A percentile compares a stretch with the other conserved stretches of the same genome.
Evolutionary conservation across 2,888 invertebrate species (phyloP).

Genomic region (Diachrysia chrysitis): DNA sequence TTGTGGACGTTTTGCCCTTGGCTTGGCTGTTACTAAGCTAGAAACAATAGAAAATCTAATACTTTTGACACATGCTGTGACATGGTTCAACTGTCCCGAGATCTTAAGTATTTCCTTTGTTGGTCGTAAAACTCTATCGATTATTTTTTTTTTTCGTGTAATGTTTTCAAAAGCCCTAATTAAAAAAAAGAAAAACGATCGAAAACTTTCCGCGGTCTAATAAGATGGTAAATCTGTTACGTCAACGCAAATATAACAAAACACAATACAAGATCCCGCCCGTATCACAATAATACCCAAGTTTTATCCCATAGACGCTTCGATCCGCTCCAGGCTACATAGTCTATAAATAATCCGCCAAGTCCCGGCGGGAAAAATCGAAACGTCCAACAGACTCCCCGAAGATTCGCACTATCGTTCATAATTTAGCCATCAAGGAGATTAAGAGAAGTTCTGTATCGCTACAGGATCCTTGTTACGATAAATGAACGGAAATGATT

Average conservation of each 20-base stretch:
- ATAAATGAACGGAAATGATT: constrained; percentile 12
- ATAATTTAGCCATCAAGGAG: constrained; percentile 53
- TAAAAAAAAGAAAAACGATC: constrained; percentile 11
- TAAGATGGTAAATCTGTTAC: constrained; percentile 46
- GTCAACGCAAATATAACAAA: constrained; percentile 47
- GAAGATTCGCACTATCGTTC: constrained; percentile 50
- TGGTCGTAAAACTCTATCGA: too few species aligned
- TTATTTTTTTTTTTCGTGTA: too few species aligned
- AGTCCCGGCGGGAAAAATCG: constrained; percentile 63
- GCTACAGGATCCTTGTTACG: constrained; percentile 21
- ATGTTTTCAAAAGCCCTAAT: too few species aligned
- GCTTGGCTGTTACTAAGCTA: background rate
- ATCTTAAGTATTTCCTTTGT: too few species aligned
- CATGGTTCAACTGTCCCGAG: too few species aligned
- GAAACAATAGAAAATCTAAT: background rate
- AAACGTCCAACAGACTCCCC: constrained; percentile 56
- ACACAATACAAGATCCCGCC: constrained; percentile 9
- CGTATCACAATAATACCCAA: constrained; percentile 15
- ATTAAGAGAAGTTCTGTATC: constrained; percentile 34
- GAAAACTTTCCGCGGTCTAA: constrained; percentile 19
- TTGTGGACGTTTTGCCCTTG: constrained; percentile 23
- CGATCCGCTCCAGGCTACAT: constrained; percentile 15
- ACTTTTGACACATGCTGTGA: background rate
- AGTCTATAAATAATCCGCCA: constrained; percentile 65
- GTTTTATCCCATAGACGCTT: background rate